Evolutionary conservation across 2,113 vertebrate species (phyloP), one percentile per base, ranked within the genome.

Genomic region (Tupaia tana): DNA sequence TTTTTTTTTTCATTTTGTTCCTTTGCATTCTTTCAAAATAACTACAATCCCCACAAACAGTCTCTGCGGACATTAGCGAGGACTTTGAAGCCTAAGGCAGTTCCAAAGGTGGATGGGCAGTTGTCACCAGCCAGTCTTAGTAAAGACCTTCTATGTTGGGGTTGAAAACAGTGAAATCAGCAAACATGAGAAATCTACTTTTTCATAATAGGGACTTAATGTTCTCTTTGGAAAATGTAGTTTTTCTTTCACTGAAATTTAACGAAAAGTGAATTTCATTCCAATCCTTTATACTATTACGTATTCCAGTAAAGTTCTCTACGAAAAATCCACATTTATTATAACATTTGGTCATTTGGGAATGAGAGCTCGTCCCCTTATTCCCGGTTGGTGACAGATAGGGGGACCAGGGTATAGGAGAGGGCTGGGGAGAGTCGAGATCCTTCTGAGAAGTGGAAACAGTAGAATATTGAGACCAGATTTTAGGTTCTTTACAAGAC

Each of bases 11-110:
- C 73, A 1, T 92, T 86, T 85, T 82, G n/a, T 34, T 85, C 80
- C 64, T 94, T 92, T 74, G 13, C 34, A 16, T 90, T 94, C 89
- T 96, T 96, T 95, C 83, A 64, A 29, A 94, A 94, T 94, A 86
- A 91, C 79, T 92, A 12, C 31, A 29, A 54, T 24, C 13, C 79
- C 71, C 91, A 59, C 91, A 89, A 59, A 61, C 3, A 31, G 54
- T 75, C 59, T 81, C 75, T 52, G 71, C 64, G 52, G 59, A 79
- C 58, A 89, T 27, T 54, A 56, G 73, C 52, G 52, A 78, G 88
- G 56, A 43, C 3, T 3, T 43, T 43, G 43, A 43, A 43, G 43
- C 43, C 43, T 43, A 43, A 43, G 43, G 43, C 43, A 43, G 5
- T 43, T 43, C 43, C 43, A 5, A 43, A 43, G 43, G 3, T 43